Base-by-base conservation (phyloP, 2,113 vertebrate species). In the Ia io region DNA sequence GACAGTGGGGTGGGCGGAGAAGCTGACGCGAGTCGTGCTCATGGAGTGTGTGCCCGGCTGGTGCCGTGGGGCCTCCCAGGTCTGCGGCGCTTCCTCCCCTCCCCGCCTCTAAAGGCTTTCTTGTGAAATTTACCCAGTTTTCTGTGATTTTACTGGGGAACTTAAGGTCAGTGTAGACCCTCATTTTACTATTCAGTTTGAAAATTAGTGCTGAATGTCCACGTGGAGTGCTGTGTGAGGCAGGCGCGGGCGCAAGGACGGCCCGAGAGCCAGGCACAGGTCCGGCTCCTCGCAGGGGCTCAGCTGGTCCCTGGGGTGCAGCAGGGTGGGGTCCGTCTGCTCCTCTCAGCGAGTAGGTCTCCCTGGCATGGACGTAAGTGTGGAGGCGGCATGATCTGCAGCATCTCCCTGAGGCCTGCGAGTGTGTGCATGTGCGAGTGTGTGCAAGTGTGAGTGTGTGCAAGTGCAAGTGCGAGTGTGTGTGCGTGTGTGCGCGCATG, bases 171-270 rank as follows among this genome's bases (percentile, higher is more conserved):
- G 6, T 40, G 0, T 18, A 40, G 30, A 44, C 47, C 5, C 59
- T 49, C 3, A 8, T 35, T 80, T 78, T 59, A 5, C 28, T 47
- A 0, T 59, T 49, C n/a, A 14, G 1, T 6, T 70, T 63, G 78
- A 20, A 59, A 28, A 47, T 12, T 1, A 0, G 0, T 22, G 8
- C n/a, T 5, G 10, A 80, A 25, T 1, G 32, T 73, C 7, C 5
- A 0, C 0, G 2, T 14, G 1, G 17, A 32, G 28, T 12, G 23
- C 76, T 40, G 16, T 10, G 13, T 4, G 5, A 0, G 40, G 23
- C 16, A 9, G 53, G 51, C 9, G 2, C 3, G 5, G 32, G 16
- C 6, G 16, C 4, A 18, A 59, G 56, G 9, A 25, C 22, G 56
- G 56, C 56, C 23, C 59, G 3, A 61, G 59, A 61, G 59, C 17